Conservation (phyloP, 2,797 vertebrate species). For the Mormyrus hasselquistii region DNA sequence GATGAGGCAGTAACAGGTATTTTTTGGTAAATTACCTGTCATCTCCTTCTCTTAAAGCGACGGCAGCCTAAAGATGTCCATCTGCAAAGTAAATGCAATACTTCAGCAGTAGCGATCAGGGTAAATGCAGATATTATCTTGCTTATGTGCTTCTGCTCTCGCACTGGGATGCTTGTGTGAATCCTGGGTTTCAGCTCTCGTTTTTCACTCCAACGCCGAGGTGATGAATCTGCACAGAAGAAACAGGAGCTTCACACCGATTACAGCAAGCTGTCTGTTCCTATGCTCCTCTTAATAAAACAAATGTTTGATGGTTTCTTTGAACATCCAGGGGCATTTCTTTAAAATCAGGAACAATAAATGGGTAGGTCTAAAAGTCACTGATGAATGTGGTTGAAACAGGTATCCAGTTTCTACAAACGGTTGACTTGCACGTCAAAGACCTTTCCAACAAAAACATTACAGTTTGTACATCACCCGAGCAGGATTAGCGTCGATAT, state of each 20-base stretch:
- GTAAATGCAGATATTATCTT: conserved; percentile 22
- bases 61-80: conserved; percentile 9
- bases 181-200: background rate
- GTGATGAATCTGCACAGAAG: background rate
- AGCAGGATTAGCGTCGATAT: background rate
- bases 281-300: background rate
- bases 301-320: background rate
- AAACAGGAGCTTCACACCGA: background rate
- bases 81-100: conserved; percentile 16
- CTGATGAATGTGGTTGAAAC: background rate
- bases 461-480: background rate
- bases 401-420: background rate
- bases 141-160: background rate
- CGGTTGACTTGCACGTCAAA: background rate
- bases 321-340: background rate
- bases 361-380: background rate
- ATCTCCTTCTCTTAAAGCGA: conserved; percentile 16
- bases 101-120: conserved; percentile 1
- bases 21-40: conserved; percentile 24
- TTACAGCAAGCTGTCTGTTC: background rate
- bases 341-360: background rate
- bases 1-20: conserved; percentile 9
- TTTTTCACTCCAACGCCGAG: background rate
- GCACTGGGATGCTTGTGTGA: background rate
- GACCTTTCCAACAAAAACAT: background rate